Percentiles rank a stretch among this genome's conserved stretches.
Evolutionary conservation across 2,888 invertebrate species (phyloP).

Genomic region (Drosophila trichaetosa): DNA sequence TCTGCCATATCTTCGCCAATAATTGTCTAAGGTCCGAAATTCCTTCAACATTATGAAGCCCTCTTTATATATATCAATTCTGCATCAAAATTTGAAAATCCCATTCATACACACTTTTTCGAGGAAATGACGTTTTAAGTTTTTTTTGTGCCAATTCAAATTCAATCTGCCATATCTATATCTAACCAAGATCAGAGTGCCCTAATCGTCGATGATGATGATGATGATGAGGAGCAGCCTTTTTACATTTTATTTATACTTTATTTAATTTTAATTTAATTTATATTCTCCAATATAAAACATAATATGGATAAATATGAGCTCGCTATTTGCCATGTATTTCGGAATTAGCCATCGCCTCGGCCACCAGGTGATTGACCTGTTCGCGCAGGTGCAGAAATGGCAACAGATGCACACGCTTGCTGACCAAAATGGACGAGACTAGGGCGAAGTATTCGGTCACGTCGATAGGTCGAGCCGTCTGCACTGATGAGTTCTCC

Average conservation of each 20-base stretch:
- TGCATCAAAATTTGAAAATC: too few species aligned
- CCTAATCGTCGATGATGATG: neutral
- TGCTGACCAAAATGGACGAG: constrained; percentile 33
- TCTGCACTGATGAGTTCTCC: neutral
- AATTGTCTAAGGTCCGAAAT: too few species aligned
- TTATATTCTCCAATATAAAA: neutral
- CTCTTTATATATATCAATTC: too few species aligned
- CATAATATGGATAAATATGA: neutral
- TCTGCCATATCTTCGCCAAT: too few species aligned
- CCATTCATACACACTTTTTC: too few species aligned
- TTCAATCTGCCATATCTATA: too few species aligned
- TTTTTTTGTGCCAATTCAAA: too few species aligned
- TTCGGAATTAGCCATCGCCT: constrained; percentile 15
- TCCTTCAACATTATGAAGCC: too few species aligned
- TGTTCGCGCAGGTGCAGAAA: constrained; percentile 35
- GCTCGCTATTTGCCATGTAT: neutral
- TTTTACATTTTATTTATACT: neutral
- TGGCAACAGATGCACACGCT: constrained; percentile 10
- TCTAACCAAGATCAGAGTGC: neutral
- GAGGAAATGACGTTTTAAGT: too few species aligned
- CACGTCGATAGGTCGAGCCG: constrained; percentile 41
- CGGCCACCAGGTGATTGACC: constrained; percentile 33
- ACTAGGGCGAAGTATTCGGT: constrained; percentile 42
- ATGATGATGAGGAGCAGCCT: neutral
- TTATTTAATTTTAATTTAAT: neutral